Percentiles rank a stretch among this genome's conserved stretches.
These are phyloP conservation scores for Leucosticte australis DNA, from an alignment of 2,113 vertebrate genomes.

Conservation along the genomic window DNA sequence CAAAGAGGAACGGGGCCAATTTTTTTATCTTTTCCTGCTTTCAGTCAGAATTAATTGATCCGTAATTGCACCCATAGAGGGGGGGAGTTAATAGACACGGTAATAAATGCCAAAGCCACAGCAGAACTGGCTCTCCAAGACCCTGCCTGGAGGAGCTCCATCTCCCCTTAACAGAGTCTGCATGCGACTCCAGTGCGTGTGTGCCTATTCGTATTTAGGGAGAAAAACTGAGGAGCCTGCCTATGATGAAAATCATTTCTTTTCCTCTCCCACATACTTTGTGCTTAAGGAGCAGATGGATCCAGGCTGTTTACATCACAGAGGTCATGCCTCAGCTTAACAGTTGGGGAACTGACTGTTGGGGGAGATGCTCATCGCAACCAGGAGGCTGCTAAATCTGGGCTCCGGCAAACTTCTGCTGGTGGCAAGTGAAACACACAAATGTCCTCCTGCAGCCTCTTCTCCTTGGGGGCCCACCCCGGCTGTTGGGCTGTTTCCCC, in stretches of 20 bases:
- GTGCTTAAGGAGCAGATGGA: conserved; percentile 63
- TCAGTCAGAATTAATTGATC: conserved; percentile 49
- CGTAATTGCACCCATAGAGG: not conserved
- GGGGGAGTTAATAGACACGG: conserved; percentile 7
- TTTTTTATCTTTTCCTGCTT: not conserved
- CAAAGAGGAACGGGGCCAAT: not conserved
- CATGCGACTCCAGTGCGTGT: not conserved
- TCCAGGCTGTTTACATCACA: conserved; percentile 67
- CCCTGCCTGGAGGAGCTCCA: conserved; percentile 46
- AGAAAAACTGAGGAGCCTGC: conserved; percentile 9
- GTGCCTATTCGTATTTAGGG: not conserved
- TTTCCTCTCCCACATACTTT: conserved; percentile 59
- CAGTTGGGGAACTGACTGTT: conserved; percentile 62
- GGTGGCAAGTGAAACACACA: conserved; percentile 34
- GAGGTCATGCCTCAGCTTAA: conserved; percentile 65
- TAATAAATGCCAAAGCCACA: conserved; percentile 40
- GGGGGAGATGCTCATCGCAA: conserved; percentile 38
- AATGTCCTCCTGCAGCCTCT: conserved; percentile 52
- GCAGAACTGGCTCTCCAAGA: conserved; percentile 10
- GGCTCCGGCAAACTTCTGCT: conserved; percentile 28
- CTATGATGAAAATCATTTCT: conserved; percentile 42
- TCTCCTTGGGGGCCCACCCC: not conserved
- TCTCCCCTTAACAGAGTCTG: not conserved
- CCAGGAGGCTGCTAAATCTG: conserved; percentile 52
- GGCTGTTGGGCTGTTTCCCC: not conserved